Conservation (phyloP, 2,888 invertebrate genomes). For the Biston stratarius region DNA sequence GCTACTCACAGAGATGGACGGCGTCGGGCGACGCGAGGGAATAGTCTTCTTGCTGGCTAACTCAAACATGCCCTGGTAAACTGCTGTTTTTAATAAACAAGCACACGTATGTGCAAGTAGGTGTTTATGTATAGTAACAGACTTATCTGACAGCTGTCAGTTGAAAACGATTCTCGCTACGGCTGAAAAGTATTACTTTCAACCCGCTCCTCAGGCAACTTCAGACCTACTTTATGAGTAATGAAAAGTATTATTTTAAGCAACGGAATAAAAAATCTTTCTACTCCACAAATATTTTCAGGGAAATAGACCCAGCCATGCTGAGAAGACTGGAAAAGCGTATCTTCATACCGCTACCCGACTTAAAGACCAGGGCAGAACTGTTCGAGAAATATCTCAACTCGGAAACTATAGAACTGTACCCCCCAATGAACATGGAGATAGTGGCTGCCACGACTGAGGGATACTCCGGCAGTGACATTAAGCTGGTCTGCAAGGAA, state of each 20-base stretch:
- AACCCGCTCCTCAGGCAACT: no score
- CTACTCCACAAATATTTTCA: slow-evolving; percentile 53
- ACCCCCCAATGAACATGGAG: slow-evolving; percentile 73
- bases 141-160: no score
- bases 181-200: no score
- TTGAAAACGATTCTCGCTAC: no score
- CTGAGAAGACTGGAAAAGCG: slow-evolving; percentile 95
- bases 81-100: background rate
- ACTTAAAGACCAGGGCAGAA: slow-evolving; percentile 87
- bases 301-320: slow-evolving; percentile 96
- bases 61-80: slow-evolving; percentile 96
- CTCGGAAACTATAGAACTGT: slow-evolving; percentile 77
- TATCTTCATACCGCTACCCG: slow-evolving; percentile 93
- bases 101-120: no score
- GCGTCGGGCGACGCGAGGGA: slow-evolving; percentile 88
- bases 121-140: no score
- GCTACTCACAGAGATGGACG: slow-evolving; percentile 94
- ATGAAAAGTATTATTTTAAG: no score
- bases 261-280: background rate
- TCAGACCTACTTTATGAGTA: no score
- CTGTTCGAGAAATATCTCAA: slow-evolving; percentile 89
- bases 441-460: slow-evolving; percentile 87
- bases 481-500: slow-evolving; percentile 95
- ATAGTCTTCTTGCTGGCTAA: slow-evolving; percentile 93
- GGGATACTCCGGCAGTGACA: slow-evolving; percentile 95